Percentiles rank a stretch among this genome's conserved stretches.
phyloP scores from a whole-genome alignment of 2,888 invertebrate species.

The Drosophila bunnanda region DNA sequence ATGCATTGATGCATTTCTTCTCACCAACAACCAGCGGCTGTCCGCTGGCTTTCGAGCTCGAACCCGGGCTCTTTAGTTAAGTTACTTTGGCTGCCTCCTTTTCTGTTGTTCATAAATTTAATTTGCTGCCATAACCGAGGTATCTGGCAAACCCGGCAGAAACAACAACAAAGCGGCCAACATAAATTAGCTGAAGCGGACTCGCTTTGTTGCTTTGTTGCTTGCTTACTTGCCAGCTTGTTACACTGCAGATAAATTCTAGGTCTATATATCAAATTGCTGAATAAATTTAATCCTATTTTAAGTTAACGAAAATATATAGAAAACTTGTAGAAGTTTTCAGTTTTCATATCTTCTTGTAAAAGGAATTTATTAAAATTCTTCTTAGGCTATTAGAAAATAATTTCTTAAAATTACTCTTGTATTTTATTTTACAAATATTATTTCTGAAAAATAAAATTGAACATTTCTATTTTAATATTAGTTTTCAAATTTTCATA shows the following conservation, averaged over 20 bases:
- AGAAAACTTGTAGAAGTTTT: too few species aligned
- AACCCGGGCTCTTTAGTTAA: slow-evolving; percentile 29
- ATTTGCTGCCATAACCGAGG: slow-evolving; percentile 64
- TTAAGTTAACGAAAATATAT: too few species aligned
- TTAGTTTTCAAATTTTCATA: too few species aligned
- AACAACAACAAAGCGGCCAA: slow-evolving; percentile 27
- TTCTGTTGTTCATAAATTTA: slow-evolving; percentile 73
- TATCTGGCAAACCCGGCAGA: slow-evolving; percentile 45
- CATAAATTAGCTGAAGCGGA: slow-evolving; percentile 54
- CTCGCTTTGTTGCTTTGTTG: slow-evolving; percentile 60
- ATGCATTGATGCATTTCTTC: slow-evolving; percentile 80
- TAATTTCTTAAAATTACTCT: too few species aligned
- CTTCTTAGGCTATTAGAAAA: background rate
- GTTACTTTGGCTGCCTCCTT: slow-evolving; percentile 21
- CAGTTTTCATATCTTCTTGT: background rate
- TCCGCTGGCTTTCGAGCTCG: slow-evolving; percentile 43
- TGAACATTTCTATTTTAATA: too few species aligned
- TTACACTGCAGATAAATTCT: background rate
- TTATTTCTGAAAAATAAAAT: too few species aligned
- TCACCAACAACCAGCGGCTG: slow-evolving; percentile 45
- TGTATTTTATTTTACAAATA: too few species aligned
- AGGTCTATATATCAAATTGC: background rate
- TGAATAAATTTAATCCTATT: too few species aligned
- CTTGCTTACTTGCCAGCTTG: slow-evolving; percentile 23
- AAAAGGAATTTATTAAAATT: background rate